Conservation (phyloP, 2,113 vertebrate species). For the Solenodon paradoxus region DNA sequence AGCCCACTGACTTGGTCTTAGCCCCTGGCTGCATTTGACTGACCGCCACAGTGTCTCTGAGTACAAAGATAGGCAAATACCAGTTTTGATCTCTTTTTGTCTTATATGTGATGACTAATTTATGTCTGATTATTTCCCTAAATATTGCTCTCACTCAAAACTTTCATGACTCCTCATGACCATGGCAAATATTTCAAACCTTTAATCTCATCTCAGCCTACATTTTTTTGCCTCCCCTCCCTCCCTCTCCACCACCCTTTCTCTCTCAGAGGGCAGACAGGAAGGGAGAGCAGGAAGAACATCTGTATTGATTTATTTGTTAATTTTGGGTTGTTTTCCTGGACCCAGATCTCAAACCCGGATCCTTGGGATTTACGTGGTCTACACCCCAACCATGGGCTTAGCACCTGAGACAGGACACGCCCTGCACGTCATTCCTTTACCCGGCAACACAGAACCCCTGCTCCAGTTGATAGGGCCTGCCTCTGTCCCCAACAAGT, state of each 20-base stretch:
- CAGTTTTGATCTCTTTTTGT: not conserved
- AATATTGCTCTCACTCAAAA: not conserved
- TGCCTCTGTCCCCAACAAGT: not conserved
- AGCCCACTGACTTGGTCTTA: not conserved
- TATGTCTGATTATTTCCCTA: not conserved
- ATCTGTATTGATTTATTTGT: no score
- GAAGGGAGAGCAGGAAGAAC: no score
- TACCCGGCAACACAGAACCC: not conserved
- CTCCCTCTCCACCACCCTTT: no score
- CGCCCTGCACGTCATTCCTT: no score
- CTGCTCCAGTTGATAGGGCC: no score
- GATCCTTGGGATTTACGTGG: no score
- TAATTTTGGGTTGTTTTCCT: no score
- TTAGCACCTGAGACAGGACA: no score
- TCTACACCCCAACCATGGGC: no score
- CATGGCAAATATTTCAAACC: not conserved
- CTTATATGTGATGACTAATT: not conserved
- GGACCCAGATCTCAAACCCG: no score
- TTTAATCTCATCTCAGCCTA: not conserved
- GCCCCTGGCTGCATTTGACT: not conserved
- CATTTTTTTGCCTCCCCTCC: no score
- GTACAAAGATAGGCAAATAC: not conserved
- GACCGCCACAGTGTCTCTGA: not conserved
- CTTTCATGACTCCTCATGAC: not conserved
- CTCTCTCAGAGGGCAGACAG: no score